Conservation (phyloP, 2,888 invertebrate species). For the Drosophila neoperkinsi region DNA sequence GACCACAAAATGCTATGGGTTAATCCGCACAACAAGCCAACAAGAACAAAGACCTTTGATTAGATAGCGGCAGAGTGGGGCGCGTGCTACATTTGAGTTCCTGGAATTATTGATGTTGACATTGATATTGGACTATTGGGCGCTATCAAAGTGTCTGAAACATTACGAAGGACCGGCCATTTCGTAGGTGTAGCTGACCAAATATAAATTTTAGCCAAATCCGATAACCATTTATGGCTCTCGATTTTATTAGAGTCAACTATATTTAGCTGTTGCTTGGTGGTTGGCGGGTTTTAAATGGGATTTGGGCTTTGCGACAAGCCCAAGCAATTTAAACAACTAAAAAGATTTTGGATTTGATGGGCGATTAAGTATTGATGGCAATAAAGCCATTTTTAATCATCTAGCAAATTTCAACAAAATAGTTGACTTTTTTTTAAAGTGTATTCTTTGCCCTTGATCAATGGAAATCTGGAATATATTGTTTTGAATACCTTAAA, state of each 20-base stretch:
- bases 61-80: conserved; percentile 33
- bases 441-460: no score
- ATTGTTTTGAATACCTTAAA: not conserved
- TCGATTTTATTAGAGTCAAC: not conserved
- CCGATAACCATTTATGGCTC: conserved; percentile 15
- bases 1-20: conserved; percentile 24
- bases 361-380: not conserved
- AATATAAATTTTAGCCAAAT: conserved; percentile 1
- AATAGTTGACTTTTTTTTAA: accelerated
- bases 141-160: conserved; percentile 39
- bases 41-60: conserved; percentile 12
- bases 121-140: conserved; percentile 25
- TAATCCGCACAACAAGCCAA: conserved; percentile 26
- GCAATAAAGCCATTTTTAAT: not conserved
- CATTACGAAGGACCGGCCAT: conserved; percentile 23
- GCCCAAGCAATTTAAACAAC: not conserved
- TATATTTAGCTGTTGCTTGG: not conserved
- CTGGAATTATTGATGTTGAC: conserved; percentile 26
- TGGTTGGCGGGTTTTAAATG: not conserved
- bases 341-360: not conserved
- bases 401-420: not conserved
- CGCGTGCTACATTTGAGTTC: conserved; percentile 42
- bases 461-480: not conserved
- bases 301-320: not conserved
- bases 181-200: conserved; percentile 1